Percentiles rank a stretch among this genome's conserved stretches.
Conservation (phyloP, 1,140 invertebrate genomes). For the Mycetomoellerius zeteki region DNA sequence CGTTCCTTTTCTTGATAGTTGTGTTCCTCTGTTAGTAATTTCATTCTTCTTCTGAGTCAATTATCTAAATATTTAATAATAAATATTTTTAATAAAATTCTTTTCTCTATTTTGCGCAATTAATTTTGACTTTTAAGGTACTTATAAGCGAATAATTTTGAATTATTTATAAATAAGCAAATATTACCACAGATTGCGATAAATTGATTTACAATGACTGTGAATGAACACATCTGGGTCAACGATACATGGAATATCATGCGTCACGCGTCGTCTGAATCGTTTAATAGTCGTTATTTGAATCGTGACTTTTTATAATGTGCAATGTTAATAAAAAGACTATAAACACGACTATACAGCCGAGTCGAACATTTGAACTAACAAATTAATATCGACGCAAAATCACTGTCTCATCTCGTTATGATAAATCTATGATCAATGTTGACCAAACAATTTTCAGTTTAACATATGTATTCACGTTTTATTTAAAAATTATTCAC, state of each 20-base stretch:
- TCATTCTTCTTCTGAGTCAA: not conserved
- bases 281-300: slow-evolving; percentile 9
- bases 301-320: slow-evolving; percentile 34
- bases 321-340: slow-evolving; percentile 28
- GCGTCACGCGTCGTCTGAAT: not conserved
- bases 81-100: slow-evolving; percentile 19
- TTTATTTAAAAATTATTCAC: slow-evolving; percentile 7
- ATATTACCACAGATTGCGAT: slow-evolving; percentile 67
- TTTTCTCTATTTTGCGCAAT: not conserved
- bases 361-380: not conserved
- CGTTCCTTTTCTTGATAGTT: too few species aligned
- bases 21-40: too few species aligned
- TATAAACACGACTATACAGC: not conserved
- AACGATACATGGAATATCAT: slow-evolving; percentile 34
- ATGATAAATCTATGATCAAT: not conserved
- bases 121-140: slow-evolving; percentile 30
- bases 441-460: not conserved
- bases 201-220: slow-evolving; percentile 80
- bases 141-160: slow-evolving; percentile 12
- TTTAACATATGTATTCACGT: not conserved
- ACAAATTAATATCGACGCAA: slow-evolving; percentile 11
- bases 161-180: slow-evolving; percentile 63
- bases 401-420: not conserved
- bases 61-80: not conserved
- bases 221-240: slow-evolving; percentile 75